Base-by-base conservation (phyloP, 2,888 invertebrate genomes). In the Synanthedon andrenaeformis region DNA sequence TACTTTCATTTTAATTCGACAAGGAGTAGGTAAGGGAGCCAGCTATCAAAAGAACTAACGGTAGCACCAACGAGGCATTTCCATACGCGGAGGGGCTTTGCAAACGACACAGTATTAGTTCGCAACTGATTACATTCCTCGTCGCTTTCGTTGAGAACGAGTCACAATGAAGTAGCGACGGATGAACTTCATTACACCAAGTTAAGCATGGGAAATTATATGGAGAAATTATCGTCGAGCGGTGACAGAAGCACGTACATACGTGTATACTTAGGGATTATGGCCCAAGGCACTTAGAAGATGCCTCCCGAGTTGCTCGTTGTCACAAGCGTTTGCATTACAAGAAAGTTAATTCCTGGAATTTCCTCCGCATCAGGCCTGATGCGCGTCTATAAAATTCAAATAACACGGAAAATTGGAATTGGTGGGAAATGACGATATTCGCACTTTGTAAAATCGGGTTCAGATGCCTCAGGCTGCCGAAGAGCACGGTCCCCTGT, bases 21-120 rank as follows among this genome's bases (percentile, higher is more conserved):
- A 80, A 76, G 76, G 74, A 79, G 75, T 73, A 56, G 56, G 55
- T 73, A 56, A 55, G 55, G 53, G 52, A 76, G 76, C 74, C 74
- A 76, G 81, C 79, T 79, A 85, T 85, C 83, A 84, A 85, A 86
- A 85, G 85, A 86, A 86, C 81, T 87, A 81, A 83, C 83, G 72
- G 77, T 69, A 70, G 67, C 79, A 75, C 70, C 77, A 77, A 82
- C 79, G 81, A 81, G 79, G 75, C 82, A 83, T 85, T 84, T 80
- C 80, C 84, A 87, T 86, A 87, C 83, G 79, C 79, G 82, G 72
- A 72, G 76, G 74, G 76, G 78, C 74, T 76, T 74, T 54, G 58
- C 58, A 71, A 79, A 79, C 75, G 82, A 75, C 81, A 78, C 73
- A 73, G 79, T 84, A 82, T 86, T 84, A 86, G 85, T 85, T 86